Base-by-base conservation (phyloP, 2,888 invertebrate species). In the Panorpa germanica region DNA sequence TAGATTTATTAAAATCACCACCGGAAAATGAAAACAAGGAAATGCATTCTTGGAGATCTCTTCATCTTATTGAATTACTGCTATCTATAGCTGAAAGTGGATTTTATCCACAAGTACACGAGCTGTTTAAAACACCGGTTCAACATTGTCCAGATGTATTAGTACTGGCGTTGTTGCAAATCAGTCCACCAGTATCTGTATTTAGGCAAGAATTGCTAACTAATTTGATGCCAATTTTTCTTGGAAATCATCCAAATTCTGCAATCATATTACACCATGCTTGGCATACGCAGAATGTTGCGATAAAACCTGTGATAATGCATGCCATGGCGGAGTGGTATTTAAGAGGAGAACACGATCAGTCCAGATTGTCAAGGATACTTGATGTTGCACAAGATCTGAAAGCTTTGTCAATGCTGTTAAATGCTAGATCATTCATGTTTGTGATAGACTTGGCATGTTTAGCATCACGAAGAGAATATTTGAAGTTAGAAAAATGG, bases 241-340 rank as follows among this genome's bases (percentile, higher is more conserved):
- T 96, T 32, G 80, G 81, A 20, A 91, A 86, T 55, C 95, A 96
- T 59, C 86, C 90, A 1, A 98, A 98, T 55, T 86, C 93, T 1
- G 88, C 81, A 15, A 82, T 86, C n/a, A 83, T 98, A 37, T 59
- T 98, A 32, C 91, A 95, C 53, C 83, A 88, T 48, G 90, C 90
- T 4, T 98, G 96, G 96, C 85, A 88, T 49, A 70, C 75, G 30
- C 77, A 75, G 45, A 70, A 70, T 40, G 55, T 61, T 21, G 63
- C 66, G 31, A 65, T 83, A 30, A 77, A 81, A 39, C 71, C 76
- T 3, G 71, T 82, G 34, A 77, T 96, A 36, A 90, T 93, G 81
- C 85, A 88, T 45, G 75, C 90, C 2, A 95, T 96, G 93, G 86
- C 88, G 1, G 91, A 95, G 39, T 95, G 93, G 90, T 96, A 95